Percentiles rank a stretch among this genome's conserved stretches.
Evolutionary conservation across 2,888 invertebrate species (phyloP).

Genomic region (Mechanitis messenoides): DNA sequence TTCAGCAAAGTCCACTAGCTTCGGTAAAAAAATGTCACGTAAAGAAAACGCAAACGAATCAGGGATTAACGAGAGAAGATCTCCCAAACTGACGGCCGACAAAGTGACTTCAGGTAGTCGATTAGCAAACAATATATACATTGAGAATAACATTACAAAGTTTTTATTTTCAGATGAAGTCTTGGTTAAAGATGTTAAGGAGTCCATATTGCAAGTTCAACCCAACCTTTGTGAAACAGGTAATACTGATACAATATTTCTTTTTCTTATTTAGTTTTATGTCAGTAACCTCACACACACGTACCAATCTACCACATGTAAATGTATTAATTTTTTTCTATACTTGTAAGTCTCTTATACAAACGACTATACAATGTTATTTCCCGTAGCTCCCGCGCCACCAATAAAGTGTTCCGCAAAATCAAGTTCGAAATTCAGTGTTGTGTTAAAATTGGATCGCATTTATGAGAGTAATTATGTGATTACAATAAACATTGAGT

Average conservation of each 20-base stretch:
- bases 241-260: conserved; percentile 22
- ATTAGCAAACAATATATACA: conserved; percentile 4
- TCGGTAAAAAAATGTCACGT: too few species aligned
- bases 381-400: conserved; percentile 43
- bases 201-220: conserved; percentile 42
- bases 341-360: background rate
- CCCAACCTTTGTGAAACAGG: conserved; percentile 45
- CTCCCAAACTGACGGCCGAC: conserved; percentile 32
- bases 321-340: too few species aligned
- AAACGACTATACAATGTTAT: conserved; percentile 29
- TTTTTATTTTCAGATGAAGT: conserved; percentile 41
- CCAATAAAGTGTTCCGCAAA: conserved; percentile 32
- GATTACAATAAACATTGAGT: conserved; percentile 47
- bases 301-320: too few species aligned
- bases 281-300: too few species aligned
- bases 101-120: conserved; percentile 43
- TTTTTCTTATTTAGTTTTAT: background rate
- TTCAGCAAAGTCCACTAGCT: too few species aligned
- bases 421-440: conserved; percentile 48
- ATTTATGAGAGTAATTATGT: conserved; percentile 45
- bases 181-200: conserved; percentile 38
- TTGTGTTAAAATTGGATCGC: conserved; percentile 51
- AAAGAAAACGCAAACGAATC: too few species aligned
- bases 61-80: too few species aligned
- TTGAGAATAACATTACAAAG: conserved; percentile 6